A percentile compares a stretch with the other conserved stretches of the same genome.
Conservation (phyloP, 2,797 vertebrate genomes). For the Ctenochaetus hawaiiensis region DNA sequence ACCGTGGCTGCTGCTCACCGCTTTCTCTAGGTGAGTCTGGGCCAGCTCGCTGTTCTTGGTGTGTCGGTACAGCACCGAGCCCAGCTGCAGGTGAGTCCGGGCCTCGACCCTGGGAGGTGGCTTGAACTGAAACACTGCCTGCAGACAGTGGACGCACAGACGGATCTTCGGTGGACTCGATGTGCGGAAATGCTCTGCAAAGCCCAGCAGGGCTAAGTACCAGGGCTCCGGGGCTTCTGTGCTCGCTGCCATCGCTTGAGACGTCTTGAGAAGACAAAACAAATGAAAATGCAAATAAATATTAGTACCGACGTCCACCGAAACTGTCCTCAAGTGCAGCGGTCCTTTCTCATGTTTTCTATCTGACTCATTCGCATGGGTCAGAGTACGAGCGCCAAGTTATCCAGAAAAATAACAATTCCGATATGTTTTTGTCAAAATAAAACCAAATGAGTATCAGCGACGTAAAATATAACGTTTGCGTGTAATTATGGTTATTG, state of each 20-base stretch:
- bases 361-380: conserved; percentile 7
- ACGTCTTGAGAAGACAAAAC: conserved; percentile 7
- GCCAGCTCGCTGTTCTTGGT: conserved; percentile 95
- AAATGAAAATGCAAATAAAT: conserved; percentile 2
- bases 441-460: not conserved
- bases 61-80: conserved; percentile 93
- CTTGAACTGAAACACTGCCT: conserved; percentile 94
- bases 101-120: conserved; percentile 92
- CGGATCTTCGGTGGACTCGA: conserved; percentile 93
- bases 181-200: conserved; percentile 93
- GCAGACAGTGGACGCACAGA: conserved; percentile 93
- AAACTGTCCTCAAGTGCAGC: not conserved
- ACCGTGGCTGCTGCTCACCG: conserved; percentile 83
- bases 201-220: conserved; percentile 92
- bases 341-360: not conserved
- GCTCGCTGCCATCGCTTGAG: conserved; percentile 79
- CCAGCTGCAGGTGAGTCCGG: conserved; percentile 92
- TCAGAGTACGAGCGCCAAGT: not conserved
- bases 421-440: conserved; percentile 24
- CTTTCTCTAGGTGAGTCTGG: conserved; percentile 92
- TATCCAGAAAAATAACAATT: not conserved
- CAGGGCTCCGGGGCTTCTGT: conserved; percentile 88
- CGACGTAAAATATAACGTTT: not conserved
- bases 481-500: not conserved
- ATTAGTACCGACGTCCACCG: not conserved